Base-by-base conservation (phyloP, 1,140 invertebrate species). In the Trypoxylus dichotomus region DNA sequence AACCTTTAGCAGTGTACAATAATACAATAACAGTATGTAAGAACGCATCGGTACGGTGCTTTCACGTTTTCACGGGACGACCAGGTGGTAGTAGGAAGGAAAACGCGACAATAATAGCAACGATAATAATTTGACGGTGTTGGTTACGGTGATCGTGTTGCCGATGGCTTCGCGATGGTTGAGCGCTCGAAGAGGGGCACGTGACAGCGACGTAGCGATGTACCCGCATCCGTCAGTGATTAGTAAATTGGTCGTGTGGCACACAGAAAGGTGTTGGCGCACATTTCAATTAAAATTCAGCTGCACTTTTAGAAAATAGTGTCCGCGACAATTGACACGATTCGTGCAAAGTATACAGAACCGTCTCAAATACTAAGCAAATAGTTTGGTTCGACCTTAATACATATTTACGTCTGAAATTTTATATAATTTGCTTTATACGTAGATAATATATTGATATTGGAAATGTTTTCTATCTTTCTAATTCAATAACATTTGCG, bases 191-290 rank as follows among this genome's bases (percentile, higher is more conserved):
- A 6, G 19, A 68, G 24, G 24, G 60, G 60, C 60, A 68, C 60
- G 60, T 68, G 47, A 19, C 47, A n/a, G 47, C 19, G 47, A 2
- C 13, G 25, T 29, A 27, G 19, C 24, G 24, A 25, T 25, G 27
- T 27, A 68, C 60, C 60, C 60, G 60, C 60, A 68, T 68, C 60
- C 60, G 24, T 68, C 60, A 24, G 60, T 68, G 60, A 68, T 68
- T 68, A 68, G 60, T 68, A 68, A 68, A 68, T 68, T 68, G 60
- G 60, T 68, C 60, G 60, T 68, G 60, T 68, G 24, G 60, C 21
- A 1, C 27, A 68, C 60, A 10, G 60, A 68, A 68, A 68, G 60
- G 60, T 68, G 60, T 68, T 24, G 1, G 60, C 7, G 47, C 24
- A 24, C 60, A 24, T 25, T 27, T 68, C 24, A 68, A 68, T 68